Conservation (phyloP, 1,140 invertebrate species). For the Paracyclopina nana region DNA sequence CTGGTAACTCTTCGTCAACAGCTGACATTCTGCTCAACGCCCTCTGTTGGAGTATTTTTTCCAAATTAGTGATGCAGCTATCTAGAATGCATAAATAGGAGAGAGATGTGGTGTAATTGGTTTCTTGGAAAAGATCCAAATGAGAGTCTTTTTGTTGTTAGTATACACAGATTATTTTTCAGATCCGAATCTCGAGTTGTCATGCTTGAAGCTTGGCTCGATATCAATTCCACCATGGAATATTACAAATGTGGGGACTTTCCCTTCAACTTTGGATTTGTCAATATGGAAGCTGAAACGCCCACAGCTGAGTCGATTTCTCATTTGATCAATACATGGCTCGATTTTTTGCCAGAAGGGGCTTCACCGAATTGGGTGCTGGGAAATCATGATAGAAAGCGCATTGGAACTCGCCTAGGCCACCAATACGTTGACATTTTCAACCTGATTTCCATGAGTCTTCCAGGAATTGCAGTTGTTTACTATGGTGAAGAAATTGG, state of each 20-base stretch:
- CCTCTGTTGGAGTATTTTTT: no score
- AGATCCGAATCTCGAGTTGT: no score
- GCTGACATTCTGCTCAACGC: no score
- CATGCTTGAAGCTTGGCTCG: background rate
- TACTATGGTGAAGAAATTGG: constrained; percentile 68
- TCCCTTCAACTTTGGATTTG: background rate
- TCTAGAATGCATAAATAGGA: no score
- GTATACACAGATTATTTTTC: no score
- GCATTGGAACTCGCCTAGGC: constrained; percentile 37
- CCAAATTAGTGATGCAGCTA: no score
- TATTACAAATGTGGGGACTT: background rate
- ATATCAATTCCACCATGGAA: background rate
- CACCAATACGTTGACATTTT: constrained; percentile 37
- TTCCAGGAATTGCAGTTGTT: constrained; percentile 47
- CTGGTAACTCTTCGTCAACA: no score
- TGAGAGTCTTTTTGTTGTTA: no score
- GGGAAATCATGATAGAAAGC: constrained; percentile 41
- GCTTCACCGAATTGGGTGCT: no score
- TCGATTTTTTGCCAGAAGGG: background rate
- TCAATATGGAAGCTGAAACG: background rate
- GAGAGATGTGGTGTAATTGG: no score
- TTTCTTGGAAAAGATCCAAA: no score
- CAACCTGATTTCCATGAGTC: constrained; percentile 40
- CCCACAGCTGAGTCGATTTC: background rate
- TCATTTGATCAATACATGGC: background rate